Evolutionary conservation across 1,140 invertebrate species (phyloP).

Genomic region (Phortica variegata): DNA sequence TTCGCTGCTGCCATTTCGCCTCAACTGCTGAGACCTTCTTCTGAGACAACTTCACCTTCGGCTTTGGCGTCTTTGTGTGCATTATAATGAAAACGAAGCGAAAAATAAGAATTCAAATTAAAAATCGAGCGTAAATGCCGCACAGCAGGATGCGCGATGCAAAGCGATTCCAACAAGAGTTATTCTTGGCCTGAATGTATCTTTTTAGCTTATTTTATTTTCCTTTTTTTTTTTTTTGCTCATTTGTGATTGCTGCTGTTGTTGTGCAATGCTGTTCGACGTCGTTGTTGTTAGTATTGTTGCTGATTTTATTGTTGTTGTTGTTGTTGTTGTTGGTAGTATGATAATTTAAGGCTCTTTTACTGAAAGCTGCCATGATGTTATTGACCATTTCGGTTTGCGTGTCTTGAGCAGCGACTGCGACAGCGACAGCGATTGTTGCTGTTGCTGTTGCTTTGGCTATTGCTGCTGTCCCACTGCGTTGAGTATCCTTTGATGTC

Average conservation of each 20-base stretch:
- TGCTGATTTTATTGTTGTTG: constrained; percentile 36
- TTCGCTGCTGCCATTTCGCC: no score
- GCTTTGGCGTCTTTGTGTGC: constrained; percentile 37
- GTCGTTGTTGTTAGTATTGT: constrained; percentile 15
- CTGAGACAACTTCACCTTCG: no score
- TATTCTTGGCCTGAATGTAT: no score
- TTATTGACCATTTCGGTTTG: constrained; percentile 47
- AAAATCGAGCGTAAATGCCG: constrained; percentile 53
- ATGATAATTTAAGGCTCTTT: constrained; percentile 52
- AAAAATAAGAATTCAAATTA: constrained; percentile 40
- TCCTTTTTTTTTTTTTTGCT: no score
- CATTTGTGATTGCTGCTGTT: no score
- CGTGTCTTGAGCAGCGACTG: background rate
- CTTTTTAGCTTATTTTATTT: no score
- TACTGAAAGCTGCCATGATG: constrained; percentile 52
- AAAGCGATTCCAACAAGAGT: constrained; percentile 13
- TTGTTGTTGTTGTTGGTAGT: constrained; percentile 32
- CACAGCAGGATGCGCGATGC: constrained; percentile 48
- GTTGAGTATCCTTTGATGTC: constrained; percentile 52
- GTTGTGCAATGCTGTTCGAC: constrained; percentile 1
- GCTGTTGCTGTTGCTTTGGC: constrained; percentile 33
- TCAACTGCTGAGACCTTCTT: no score
- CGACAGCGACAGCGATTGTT: constrained; percentile 13
- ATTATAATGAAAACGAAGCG: constrained; percentile 41
- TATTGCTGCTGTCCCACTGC: constrained; percentile 42